Evolutionary conservation across 2,797 vertebrate genomes (phyloP).

Genomic region (Sebastes alutus): DNA sequence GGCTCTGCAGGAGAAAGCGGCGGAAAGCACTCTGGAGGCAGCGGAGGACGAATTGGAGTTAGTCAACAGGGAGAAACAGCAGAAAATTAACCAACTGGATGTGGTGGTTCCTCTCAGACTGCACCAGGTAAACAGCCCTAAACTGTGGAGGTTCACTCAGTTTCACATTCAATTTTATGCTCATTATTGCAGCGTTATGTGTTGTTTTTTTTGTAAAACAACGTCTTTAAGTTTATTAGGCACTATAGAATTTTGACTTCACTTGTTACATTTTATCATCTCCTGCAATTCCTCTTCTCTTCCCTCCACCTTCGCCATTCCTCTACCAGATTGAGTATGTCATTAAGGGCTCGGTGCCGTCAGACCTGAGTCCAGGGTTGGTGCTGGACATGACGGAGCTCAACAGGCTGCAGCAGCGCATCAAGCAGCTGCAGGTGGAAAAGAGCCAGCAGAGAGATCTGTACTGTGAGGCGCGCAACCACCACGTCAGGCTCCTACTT

Average conservation of each 20-base stretch:
- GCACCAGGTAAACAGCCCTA: constrained; percentile 85
- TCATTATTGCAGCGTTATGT: not conserved
- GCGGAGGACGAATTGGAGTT: constrained; percentile 85
- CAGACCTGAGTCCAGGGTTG: constrained; percentile 83
- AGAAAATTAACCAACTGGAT: constrained; percentile 88
- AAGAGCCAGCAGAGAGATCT: constrained; percentile 83
- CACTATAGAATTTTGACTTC: not conserved
- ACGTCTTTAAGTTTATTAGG: not conserved
- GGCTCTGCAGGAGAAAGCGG: constrained; percentile 81
- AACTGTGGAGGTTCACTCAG: not conserved
- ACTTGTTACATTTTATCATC: not conserved
- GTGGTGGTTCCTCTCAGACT: constrained; percentile 89
- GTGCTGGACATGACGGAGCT: constrained; percentile 84
- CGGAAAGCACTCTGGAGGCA: constrained; percentile 74
- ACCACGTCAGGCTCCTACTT: constrained; percentile 81
- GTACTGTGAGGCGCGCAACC: constrained; percentile 79
- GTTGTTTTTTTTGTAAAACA: not conserved
- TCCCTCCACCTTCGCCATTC: not conserved
- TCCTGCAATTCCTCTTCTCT: not conserved
- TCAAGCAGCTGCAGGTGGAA: constrained; percentile 83
- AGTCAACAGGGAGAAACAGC: constrained; percentile 92
- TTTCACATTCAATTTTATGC: not conserved
- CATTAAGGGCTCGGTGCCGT: constrained; percentile 74
- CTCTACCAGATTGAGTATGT: constrained; percentile 78
- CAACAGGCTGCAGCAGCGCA: constrained; percentile 81